Evolutionary conservation across 2,113 vertebrate genomes (phyloP), one percentile per base, ranked within the genome.

Genomic region (Ranitomeya variabilis): DNA sequence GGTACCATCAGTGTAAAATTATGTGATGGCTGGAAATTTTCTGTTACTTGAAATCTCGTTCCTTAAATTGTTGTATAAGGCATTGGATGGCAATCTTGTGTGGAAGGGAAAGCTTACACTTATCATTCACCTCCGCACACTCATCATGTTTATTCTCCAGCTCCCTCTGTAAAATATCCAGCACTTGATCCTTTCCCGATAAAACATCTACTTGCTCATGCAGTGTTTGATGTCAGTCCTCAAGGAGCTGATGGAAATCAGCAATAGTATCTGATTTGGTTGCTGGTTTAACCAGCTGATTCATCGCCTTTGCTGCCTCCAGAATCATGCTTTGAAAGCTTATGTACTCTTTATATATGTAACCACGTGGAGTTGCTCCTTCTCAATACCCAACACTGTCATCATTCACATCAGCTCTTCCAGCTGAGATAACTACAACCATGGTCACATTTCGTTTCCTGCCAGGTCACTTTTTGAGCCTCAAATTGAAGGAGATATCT

Each of bases 211-310:
- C 45, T 76, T 76, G 73, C 73, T 76, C 73, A 76, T 76, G 37
- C 73, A 11, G 45, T 76, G 73, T 76, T 69, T 76, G 45, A 76
- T 76, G 73, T 9, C 73, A 12, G 73, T 37, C 73, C 9, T 3
- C 15, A 26, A 71, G 69, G 23, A 15, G 69, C 69, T 76, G 73
- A 76, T 51, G 45, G 73, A 45, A 76, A 76, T 76, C 73, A 52
- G 73, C 45, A 18, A 51, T 76, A 76, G 45, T 45, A 52, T 76
- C 73, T 76, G 73, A 52, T 76, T 76, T 52, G 19, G 73, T 76
- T 52, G 73, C 73, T 76, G 18, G 73, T 52, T 76, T 76, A 76
- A 76, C 16, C 45, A 21, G 37, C 37, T 52, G 73, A 76, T 76
- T 76, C 73, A 76, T 76, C 45, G 7, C 18, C 45, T 76, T 52